Base-by-base conservation (phyloP, 2,888 invertebrate genomes). In the Exephanes ischioxanthus region DNA sequence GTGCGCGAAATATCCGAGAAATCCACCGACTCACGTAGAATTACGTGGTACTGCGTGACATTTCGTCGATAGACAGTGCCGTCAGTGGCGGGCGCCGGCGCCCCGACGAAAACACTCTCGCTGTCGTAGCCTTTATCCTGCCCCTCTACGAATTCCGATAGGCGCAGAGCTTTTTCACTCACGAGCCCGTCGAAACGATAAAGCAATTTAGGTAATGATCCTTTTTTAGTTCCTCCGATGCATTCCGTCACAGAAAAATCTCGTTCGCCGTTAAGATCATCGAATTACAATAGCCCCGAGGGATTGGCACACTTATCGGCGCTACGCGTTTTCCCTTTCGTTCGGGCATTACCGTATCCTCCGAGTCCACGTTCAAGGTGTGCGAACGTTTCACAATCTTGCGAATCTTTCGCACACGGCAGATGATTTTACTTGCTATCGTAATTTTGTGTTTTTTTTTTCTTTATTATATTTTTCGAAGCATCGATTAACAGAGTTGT, bases 251-350 rank as follows among this genome's bases (percentile, higher is more conserved):
- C 22, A 22, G 45, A 51, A 63, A 14, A 9, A 33, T 48, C 26
- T n/a, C n/a, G 16, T 19, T 37, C 41, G 16, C 11, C 11, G 30
- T 51, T 30, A n/a, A 6, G n/a, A 53, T 53, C n/a, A 37, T 63
- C 22, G 53, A 66, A 51, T 33, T 37, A 19, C 30, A 53, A 67
- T 51, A 70, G 61, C 67, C 73, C 78, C 72, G 80, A 83, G 86
- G 77, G 78, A 87, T 86, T 85, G 86, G 80, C 87, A 85, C 85
- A 87, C 81, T 87, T 87, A 66, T 73, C 73, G 61, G 63, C 30
- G 76, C 76, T 71, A 61, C 55, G 85, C 85, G 89, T 90, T 92
- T 92, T 92, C 92, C 92, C 92, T 92, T 92, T 92, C 92, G 89
- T 90, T 92, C 78, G 75, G 58, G 76, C 92, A 92, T 80, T 88